Evolutionary conservation across 2,888 invertebrate genomes (phyloP), one percentile per base, ranked within the genome.

Genomic region (Leptogaster cylindrica): DNA sequence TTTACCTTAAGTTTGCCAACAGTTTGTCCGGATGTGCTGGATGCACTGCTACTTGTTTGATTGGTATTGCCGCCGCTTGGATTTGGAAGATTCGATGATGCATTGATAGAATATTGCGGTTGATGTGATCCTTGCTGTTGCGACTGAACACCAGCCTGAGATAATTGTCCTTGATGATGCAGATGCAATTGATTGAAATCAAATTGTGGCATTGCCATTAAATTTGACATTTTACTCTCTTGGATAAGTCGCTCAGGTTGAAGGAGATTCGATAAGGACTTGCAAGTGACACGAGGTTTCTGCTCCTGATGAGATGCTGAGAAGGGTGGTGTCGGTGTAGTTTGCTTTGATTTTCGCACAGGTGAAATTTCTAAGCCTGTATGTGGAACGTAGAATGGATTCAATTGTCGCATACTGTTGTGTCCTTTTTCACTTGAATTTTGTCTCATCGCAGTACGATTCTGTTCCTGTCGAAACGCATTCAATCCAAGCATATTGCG

Each of bases 271-370:
- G 86, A 85, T 71, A 88, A 81, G 20, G 87, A 85, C 76, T 86
- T 87, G 69, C 86, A 86, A 76, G 85, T 86, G 68, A 86, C 85
- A 72, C 87, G 81, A 39, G 87, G 87, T 69, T 86, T 84, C 71
- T 84, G 83, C 77, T 77, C 83, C 82, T 82, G 79, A 81, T 74
- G 79, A 79, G 68, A 77, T n/a, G n/a, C n/a, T n/a, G n/a, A n/a
- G n/a, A n/a, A n/a, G n/a, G n/a, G n/a, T n/a, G n/a, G n/a, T n/a
- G n/a, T n/a, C n/a, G n/a, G n/a, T n/a, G n/a, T n/a, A n/a, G n/a
- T n/a, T 79, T 70, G 77, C 76, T 66, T 67, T 71, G 74, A 76
- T 81, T 67, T 51, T 71, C 51, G 76, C 74, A 78, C 78, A 78
- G 61, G 77, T 76, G 20, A 81, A 79, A 71, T 76, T 75, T 71